Evolutionary conservation across 2,888 invertebrate genomes (phyloP), one percentile per base, ranked within the genome.

Genomic region (Conops quadrifasciatus): DNA sequence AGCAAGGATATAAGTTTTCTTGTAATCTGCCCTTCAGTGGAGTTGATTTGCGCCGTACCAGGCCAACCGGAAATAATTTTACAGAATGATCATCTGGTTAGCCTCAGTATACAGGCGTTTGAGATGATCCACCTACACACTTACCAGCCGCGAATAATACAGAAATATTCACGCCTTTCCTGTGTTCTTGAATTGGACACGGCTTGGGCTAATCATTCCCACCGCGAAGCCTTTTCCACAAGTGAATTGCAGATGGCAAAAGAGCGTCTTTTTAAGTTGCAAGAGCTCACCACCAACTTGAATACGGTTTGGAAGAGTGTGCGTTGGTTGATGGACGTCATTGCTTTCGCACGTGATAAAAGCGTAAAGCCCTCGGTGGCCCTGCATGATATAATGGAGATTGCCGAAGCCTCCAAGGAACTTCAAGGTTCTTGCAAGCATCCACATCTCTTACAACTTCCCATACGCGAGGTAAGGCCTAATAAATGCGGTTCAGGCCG

Each of bases 251-350:
- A 92, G 74, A 89, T 91, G 2, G 95, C 97, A 70, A 96, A 94
- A 85, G 94, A 95, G 79, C 90, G 95, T 71, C 87, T 98, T 53
- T 88, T 90, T 0, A 93, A 93, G 80, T 86, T 98, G 36, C 93
- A 94, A 81, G 93, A 94, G 67, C 89, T 97, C 56, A 97, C 97
- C 82, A 88, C 90, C 45, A 93, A 92, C 80, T 88, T 98, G 60
- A 98, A 98, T 80, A 87, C 90, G 0, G 91, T 95, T 2, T 98
- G 98, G 98, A 95, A 96, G 81, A 92, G 93, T 24, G 93, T 95
- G 58, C 90, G 99, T 21, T 99, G 98, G 98, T 89, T 98, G 24
- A 94, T 97, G 91, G 97, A 98, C 82, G 92, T 97, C 7, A 95
- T 98, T 69, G 92, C 94, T 0, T 95, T 95, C 83, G 97, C 98